Percentiles rank a stretch among this genome's conserved stretches.
Conservation (phyloP, 2,888 invertebrate genomes). For the Sinhomidia bicolor region DNA sequence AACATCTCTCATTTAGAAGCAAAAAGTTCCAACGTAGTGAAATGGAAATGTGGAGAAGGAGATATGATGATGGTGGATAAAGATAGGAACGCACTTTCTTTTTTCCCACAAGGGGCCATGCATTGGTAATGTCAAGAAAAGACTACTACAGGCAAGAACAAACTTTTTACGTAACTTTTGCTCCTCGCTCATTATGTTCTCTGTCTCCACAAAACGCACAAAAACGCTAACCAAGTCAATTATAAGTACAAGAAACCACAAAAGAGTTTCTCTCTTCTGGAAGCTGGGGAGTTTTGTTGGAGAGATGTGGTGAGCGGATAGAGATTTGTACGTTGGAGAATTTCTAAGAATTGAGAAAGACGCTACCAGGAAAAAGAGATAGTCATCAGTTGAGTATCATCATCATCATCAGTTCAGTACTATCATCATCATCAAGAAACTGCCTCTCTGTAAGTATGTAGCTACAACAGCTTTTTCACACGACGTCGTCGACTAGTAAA, state of each 20-base stretch:
- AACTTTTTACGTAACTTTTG: no score
- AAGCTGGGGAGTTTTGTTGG: neutral
- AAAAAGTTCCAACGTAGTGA: constrained; percentile 1
- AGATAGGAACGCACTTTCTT: neutral
- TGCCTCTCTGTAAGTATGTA: neutral
- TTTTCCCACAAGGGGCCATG: neutral
- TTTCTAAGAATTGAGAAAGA: neutral
- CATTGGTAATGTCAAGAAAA: neutral
- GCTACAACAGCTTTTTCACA: constrained; percentile 22
- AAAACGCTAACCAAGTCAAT: constrained; percentile 57
- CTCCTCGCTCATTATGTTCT: no score
- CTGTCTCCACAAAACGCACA: neutral
- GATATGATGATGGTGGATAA: no score
- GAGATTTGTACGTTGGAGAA: neutral
- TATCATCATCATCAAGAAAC: neutral
- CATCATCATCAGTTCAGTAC: neutral
- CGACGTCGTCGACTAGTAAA: neutral
- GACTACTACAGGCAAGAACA: no score
- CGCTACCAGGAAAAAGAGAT: constrained; percentile 54
- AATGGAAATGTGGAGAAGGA: no score
- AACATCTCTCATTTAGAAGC: constrained; percentile 10
- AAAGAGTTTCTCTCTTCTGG: neutral
- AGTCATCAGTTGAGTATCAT: constrained; percentile 44
- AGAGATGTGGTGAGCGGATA: neutral
- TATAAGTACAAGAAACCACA: constrained; percentile 58